These are phyloP conservation scores for Numida meleagris DNA, from an alignment of 2,113 vertebrate genomes.

Conservation along the genomic window DNA sequence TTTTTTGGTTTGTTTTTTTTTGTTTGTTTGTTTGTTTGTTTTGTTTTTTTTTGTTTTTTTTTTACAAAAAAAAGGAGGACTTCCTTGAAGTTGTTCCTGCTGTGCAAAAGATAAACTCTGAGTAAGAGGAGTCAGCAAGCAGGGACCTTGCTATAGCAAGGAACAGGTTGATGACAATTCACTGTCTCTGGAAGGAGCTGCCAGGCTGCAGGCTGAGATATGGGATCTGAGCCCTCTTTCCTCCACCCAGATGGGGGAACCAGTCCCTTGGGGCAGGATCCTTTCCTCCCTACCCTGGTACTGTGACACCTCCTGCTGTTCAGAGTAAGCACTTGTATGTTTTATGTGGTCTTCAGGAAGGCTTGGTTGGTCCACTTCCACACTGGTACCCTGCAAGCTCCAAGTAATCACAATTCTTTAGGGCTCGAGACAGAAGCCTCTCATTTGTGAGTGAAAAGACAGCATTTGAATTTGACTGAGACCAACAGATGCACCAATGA, in stretches of 20 bases:
- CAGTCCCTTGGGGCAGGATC: accelerated
- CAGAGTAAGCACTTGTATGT: background rate
- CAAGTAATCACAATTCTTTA: accelerated
- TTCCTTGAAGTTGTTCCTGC: background rate
- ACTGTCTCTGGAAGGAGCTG: background rate
- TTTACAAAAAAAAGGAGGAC: background rate
- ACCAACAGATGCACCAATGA: background rate
- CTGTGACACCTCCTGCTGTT: background rate
- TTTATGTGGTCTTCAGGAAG: too few relatives aligned
- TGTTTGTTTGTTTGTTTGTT: too few relatives aligned
- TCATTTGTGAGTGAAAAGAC: background rate
- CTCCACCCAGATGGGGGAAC: background rate
- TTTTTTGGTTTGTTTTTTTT: too few relatives aligned
- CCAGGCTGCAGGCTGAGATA: background rate
- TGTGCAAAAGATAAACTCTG: background rate
- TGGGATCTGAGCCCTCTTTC: background rate
- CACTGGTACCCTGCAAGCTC: too few relatives aligned
- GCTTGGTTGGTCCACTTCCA: background rate
- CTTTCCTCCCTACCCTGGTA: background rate
- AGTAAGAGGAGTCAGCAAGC: background rate
- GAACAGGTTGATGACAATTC: background rate
- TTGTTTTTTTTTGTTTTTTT: too few relatives aligned
- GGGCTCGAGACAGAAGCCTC: background rate
- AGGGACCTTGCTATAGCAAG: background rate
- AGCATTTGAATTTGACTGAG: background rate